These are phyloP conservation scores for Siniperca chuatsi DNA, from an alignment of 2,113 vertebrate species.

Conservation along the genomic window DNA sequence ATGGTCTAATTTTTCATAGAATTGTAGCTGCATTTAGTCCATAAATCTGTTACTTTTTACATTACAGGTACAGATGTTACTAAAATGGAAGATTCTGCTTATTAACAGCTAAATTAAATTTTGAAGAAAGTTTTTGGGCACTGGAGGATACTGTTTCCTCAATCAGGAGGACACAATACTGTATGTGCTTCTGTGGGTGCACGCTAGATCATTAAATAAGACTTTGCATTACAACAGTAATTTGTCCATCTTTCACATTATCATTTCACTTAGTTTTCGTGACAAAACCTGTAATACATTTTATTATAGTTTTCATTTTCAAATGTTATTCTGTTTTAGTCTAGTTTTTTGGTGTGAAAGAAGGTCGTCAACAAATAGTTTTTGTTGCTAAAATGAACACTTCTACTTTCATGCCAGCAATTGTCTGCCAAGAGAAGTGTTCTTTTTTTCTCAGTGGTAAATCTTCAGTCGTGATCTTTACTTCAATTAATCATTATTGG, in stretches of 20 bases:
- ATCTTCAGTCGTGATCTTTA: not conserved
- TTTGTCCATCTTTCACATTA: not conserved
- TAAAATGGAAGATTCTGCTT: not conserved
- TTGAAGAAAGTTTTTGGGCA: not conserved
- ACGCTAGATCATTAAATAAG: not conserved
- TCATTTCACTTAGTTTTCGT: not conserved
- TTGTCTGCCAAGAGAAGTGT: not conserved
- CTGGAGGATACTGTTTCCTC: not conserved
- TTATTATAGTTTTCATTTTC: not conserved
- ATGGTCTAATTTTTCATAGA: too few relatives aligned
- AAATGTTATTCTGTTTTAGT: not conserved
- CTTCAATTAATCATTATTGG: not conserved
- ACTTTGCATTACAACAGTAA: not conserved
- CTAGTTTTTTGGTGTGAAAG: not conserved
- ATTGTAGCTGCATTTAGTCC: too few relatives aligned
- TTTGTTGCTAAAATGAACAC: not conserved
- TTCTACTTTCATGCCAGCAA: not conserved
- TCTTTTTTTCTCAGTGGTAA: not conserved
- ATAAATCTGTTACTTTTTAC: too few relatives aligned
- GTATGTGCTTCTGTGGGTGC: not conserved
- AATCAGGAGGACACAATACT: not conserved
- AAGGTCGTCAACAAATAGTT: not conserved
- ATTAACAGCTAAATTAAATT: not conserved
- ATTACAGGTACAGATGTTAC: too few relatives aligned
- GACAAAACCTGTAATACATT: not conserved